Conservation (phyloP, 1,140 invertebrate genomes). For the Manduca sexta region DNA sequence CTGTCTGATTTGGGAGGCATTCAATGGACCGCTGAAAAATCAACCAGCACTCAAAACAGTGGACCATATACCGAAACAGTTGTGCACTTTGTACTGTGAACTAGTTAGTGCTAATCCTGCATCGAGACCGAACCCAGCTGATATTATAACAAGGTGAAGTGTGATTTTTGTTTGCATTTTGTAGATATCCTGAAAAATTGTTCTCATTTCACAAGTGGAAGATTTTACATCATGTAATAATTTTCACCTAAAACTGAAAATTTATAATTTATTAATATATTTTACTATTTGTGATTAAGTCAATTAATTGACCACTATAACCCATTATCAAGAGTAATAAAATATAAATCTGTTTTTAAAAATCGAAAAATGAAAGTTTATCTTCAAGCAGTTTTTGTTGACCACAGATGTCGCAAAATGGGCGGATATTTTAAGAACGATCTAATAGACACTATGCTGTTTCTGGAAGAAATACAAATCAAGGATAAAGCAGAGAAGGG, state of each 20-base stretch:
- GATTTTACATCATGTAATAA: too few relatives aligned
- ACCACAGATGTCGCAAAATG: conserved; percentile 82
- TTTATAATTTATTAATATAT: too few relatives aligned
- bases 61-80: conserved; percentile 87
- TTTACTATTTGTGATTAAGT: too few relatives aligned
- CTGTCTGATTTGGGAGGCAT: conserved; percentile 97
- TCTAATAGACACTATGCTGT: conserved; percentile 94
- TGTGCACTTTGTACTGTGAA: conserved; percentile 89
- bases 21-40: conserved; percentile 88
- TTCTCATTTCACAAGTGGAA: too few relatives aligned
- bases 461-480: conserved; percentile 98
- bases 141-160: conserved; percentile 84
- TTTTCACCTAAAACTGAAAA: too few relatives aligned
- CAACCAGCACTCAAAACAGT: conserved; percentile 60
- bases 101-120: conserved; percentile 88
- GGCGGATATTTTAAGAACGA: conserved; percentile 97
- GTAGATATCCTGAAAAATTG: too few relatives aligned
- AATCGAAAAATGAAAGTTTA: too few relatives aligned
- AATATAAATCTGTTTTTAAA: too few relatives aligned
- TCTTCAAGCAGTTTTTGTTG: too few relatives aligned
- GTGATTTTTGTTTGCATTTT: not conserved
- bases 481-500: conserved; percentile 89
- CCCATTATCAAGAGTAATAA: too few relatives aligned
- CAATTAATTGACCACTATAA: too few relatives aligned
- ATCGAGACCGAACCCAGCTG: conserved; percentile 92